A percentile compares a stretch with the other conserved stretches of the same genome.
Conservation (phyloP, 2,113 vertebrate species). For the Taxidea taxus region DNA sequence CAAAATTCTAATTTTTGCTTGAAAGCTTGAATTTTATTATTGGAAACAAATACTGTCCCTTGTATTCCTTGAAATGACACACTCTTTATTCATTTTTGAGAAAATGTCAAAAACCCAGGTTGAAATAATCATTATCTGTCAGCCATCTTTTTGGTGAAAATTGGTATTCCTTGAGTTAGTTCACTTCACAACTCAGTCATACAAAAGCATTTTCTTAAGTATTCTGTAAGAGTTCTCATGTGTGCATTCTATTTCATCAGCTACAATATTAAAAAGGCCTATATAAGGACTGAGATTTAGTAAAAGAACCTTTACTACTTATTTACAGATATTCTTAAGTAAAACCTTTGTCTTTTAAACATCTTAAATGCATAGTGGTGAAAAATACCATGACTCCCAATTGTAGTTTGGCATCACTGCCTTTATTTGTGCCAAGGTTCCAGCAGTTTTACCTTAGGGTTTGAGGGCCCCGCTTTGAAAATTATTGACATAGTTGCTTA, state of each 20-base stretch:
- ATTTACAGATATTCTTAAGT: neutral
- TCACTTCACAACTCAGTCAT: neutral
- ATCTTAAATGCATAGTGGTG: neutral
- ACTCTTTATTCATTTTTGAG: neutral
- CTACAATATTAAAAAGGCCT: neutral
- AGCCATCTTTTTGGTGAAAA: neutral
- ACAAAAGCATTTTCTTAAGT: neutral
- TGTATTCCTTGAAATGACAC: constrained; percentile 22
- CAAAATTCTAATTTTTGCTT: constrained; percentile 3
- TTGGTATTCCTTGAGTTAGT: neutral
- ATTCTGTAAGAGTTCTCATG: neutral
- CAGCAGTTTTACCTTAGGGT: neutral
- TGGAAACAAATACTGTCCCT: neutral
- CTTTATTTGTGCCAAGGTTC: neutral
- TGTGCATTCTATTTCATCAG: neutral
- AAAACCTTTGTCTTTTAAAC: neutral
- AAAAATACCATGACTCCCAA: neutral
- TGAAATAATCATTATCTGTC: neutral
- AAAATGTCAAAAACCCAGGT: neutral
- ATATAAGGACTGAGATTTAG: neutral
- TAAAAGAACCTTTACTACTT: neutral
- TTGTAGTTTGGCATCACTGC: neutral
- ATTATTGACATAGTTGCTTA: neutral
- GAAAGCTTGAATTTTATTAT: constrained; percentile 27
- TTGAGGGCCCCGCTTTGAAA: neutral